Evolutionary conservation across 2,797 vertebrate genomes (phyloP), one percentile per base, ranked within the genome.

Genomic region (Okamejei kenojei): DNA sequence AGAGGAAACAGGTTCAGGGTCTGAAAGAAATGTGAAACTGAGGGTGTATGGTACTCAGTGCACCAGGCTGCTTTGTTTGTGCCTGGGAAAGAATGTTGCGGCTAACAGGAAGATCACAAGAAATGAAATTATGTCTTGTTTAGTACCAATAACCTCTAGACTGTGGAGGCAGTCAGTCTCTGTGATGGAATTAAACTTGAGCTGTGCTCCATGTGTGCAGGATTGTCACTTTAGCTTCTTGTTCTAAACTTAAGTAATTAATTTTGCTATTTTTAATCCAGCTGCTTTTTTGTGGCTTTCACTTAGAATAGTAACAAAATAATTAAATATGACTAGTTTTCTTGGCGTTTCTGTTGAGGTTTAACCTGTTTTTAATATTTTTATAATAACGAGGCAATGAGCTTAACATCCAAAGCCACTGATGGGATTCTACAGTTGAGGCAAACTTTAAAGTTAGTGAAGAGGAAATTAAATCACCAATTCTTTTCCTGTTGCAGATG

Each of bases 41-140:
- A 13, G 90, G 90, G 90, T 92, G 90, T 54, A 54, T 92, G 90
- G 90, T 76, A 71, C 29, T 92, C 90, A 74, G 71, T 35, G 90
- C 90, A 92, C 90, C 90, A 76, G 38, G 71, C 38, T 74, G 90
- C 90, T 54, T 92, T 92, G 90, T 92, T 92, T 76, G 26, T 29
- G 90, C 71, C 38, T 92, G 90, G 90, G 90, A 92, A 92, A 92
- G 90, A 92, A 92, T 92, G 90, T 92, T 38, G 26, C 58, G 73
- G 90, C 90, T 54, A 92, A 38, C 90, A 92, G 90, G 90, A 92
- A 92, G 90, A 92, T 13, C 90, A 92, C 38, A 74, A 71, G 38
- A 92, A 92, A 76, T 92, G 90, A 92, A 92, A 92, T 74, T 38
- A 92, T 74, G 90, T 92, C 90, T 92, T 92, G 71, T 92, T 92